Evolutionary conservation across 2,797 vertebrate genomes (phyloP).

Genomic region (Sandelia bainsii): DNA sequence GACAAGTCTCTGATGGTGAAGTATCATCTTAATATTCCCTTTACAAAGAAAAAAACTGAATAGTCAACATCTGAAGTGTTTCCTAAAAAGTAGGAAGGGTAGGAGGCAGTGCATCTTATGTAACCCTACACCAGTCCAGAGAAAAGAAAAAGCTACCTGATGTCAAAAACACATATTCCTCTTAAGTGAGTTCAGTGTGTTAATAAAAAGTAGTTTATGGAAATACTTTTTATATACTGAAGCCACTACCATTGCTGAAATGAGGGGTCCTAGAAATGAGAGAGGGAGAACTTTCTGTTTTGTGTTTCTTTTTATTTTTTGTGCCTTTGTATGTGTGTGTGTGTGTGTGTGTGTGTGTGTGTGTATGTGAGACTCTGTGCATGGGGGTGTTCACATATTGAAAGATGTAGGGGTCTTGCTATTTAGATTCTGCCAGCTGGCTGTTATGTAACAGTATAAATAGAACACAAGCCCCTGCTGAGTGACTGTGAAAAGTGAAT

Average conservation of each 20-base stretch:
- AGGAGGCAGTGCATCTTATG: neutral
- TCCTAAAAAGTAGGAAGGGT: too few species aligned
- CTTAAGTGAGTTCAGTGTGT: neutral
- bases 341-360: constrained; percentile 29
- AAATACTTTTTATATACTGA: neutral
- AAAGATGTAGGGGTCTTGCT: constrained; percentile 54
- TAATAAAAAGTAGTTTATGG: neutral
- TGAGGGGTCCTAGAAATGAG: neutral
- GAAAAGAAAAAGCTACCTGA: neutral
- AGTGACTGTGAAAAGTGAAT: constrained; percentile 46
- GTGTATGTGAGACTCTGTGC: constrained; percentile 28
- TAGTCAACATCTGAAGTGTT: neutral
- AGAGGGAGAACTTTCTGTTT: neutral
- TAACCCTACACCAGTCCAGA: neutral
- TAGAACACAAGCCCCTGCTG: constrained; percentile 50
- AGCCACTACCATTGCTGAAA: neutral
- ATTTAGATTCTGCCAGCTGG: constrained; percentile 69
- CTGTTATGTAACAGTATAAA: constrained; percentile 70
- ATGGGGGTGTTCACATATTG: constrained; percentile 40
- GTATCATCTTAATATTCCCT: neutral
- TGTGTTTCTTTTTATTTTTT: constrained; percentile 8
- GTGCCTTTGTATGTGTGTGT: constrained; percentile 20
- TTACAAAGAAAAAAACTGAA: neutral
- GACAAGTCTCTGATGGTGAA: neutral
- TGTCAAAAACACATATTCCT: neutral